Conservation (phyloP, 92 coral and sea anemone genomes). For the Nematostella vectensis region DNA sequence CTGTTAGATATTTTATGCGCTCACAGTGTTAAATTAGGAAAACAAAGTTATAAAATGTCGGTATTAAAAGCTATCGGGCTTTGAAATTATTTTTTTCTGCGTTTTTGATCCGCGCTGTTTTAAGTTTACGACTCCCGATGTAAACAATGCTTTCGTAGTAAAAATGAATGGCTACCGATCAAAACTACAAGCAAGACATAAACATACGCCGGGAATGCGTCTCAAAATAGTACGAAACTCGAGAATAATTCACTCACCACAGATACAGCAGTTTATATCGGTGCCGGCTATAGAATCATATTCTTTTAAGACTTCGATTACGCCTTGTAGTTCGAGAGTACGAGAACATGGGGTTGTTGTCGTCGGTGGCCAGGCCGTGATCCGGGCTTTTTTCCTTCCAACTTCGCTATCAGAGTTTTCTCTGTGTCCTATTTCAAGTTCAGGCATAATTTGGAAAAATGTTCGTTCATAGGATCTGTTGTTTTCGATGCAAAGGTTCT, state of each 20-base stretch:
- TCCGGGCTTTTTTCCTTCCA: constrained; percentile 75
- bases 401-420: constrained; percentile 60
- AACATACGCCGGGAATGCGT: no score
- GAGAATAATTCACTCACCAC: constrained; percentile 85
- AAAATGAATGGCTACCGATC: no score
- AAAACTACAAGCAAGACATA: no score
- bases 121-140: no score
- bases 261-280: constrained; percentile 95
- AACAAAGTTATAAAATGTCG: no score
- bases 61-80: no score
- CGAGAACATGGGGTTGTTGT: constrained; percentile 67
- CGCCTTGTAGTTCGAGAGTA: constrained; percentile 89
- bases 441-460: constrained; percentile 50
- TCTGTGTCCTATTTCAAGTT: constrained; percentile 46
- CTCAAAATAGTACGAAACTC: no score
- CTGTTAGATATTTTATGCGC: neutral
- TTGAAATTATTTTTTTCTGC: no score
- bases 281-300: constrained; percentile 90
- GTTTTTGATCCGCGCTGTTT: no score
- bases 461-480: neutral
- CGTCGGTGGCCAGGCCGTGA: constrained; percentile 56
- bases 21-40: neutral
- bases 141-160: no score
- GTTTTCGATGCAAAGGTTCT: neutral
- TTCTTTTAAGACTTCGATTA: constrained; percentile 91